Conservation (phyloP, 2,797 vertebrate genomes). For the Clarias fuscus region DNA sequence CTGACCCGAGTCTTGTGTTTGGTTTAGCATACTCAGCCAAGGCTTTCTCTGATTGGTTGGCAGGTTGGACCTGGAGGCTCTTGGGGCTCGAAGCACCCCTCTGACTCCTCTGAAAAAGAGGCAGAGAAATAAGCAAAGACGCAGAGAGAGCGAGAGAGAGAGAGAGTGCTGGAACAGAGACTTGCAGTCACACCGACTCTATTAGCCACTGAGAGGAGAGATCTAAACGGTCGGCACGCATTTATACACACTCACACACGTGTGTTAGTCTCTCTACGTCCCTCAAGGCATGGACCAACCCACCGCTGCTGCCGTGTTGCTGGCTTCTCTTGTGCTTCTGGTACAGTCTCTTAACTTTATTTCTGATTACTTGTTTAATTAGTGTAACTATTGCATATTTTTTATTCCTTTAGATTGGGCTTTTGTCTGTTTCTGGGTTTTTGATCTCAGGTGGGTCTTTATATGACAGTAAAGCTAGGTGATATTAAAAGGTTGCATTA, state of each 20-base stretch:
- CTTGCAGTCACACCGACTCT: conserved; percentile 27
- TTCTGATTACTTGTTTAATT: background rate
- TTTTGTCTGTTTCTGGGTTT: background rate
- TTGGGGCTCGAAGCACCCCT: conserved; percentile 59
- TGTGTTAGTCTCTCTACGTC: conserved; percentile 47
- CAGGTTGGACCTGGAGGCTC: conserved; percentile 73
- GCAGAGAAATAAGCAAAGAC: conserved; percentile 62
- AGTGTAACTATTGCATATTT: background rate
- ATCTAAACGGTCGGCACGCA: conserved; percentile 68
- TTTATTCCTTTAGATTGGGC: background rate
- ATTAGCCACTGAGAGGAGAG: conserved; percentile 55
- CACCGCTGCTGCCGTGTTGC: conserved; percentile 72
- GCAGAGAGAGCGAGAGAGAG: conserved; percentile 29
- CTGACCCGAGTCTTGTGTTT: conserved; percentile 75
- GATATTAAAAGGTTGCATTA: conserved; percentile 32
- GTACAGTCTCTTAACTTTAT: conserved; percentile 67
- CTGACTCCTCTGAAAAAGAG: conserved; percentile 65
- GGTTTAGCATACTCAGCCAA: conserved; percentile 78
- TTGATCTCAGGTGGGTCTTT: background rate
- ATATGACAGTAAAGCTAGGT: background rate
- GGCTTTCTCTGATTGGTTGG: conserved; percentile 81
- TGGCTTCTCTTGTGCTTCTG: conserved; percentile 81
- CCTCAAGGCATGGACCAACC: conserved; percentile 76
- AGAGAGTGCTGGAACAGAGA: conserved; percentile 49
- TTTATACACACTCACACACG: conserved; percentile 27